These are phyloP conservation scores for Daphoenositta chrysoptera DNA, from an alignment of 2,113 vertebrate genomes.

Conservation along the genomic window DNA sequence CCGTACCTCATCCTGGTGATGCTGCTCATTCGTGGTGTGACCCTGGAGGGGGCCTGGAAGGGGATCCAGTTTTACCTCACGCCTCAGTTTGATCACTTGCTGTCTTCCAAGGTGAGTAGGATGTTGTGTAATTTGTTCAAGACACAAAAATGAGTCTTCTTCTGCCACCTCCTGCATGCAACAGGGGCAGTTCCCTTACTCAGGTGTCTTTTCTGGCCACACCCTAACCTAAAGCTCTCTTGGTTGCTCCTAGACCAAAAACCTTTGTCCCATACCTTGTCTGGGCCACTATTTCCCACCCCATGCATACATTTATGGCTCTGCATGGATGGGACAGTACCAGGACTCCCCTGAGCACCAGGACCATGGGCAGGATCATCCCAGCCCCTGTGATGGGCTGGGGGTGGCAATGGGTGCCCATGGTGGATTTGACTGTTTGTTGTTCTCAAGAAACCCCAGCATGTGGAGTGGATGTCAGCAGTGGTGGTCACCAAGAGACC, in stretches of 20 bases:
- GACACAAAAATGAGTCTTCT: not conserved
- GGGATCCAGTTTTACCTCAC: constrained; percentile 82
- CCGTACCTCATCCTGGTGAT: constrained; percentile 82
- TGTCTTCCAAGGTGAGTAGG: constrained; percentile 77
- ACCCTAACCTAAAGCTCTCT: not conserved
- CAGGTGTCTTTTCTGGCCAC: not conserved
- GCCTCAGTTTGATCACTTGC: constrained; percentile 77
- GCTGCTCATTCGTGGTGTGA: constrained; percentile 79
- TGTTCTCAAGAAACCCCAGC: not conserved
- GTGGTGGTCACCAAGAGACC: not conserved
- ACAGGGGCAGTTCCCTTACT: not conserved
- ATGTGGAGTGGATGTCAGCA: not conserved
- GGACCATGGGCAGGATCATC: not conserved
- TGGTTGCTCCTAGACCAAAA: not conserved
- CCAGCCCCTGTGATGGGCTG: not conserved
- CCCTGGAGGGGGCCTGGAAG: constrained; percentile 80
- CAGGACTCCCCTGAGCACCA: not conserved
- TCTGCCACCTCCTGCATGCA: not conserved
- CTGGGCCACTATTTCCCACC: not conserved
- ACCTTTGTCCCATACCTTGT: not conserved
- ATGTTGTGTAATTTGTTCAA: not conserved
- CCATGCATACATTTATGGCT: not conserved
- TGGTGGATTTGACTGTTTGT: not conserved
- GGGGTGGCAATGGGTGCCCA: fast-evolving
- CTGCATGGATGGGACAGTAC: not conserved